Conservation (phyloP, 2,797 vertebrate species). For the Platalea minor region DNA sequence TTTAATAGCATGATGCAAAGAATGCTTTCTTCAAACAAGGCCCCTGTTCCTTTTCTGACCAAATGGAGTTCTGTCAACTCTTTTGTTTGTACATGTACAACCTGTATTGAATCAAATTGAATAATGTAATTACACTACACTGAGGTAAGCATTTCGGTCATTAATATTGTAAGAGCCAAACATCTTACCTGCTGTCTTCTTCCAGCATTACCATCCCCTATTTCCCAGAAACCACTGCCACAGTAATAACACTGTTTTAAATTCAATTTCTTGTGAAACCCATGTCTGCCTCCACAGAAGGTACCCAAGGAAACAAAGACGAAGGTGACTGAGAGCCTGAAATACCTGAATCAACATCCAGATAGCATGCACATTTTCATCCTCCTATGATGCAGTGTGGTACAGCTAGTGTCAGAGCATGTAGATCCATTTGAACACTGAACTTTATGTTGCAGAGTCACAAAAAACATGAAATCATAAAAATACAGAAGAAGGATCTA, state of each 20-base stretch:
- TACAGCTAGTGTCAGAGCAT: neutral
- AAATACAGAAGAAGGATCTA: neutral
- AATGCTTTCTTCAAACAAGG: conserved; percentile 38
- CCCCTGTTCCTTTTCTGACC: neutral
- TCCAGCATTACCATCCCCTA: neutral
- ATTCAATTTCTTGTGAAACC: neutral
- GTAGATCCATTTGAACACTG: neutral
- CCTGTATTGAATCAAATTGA: neutral
- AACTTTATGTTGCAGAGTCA: neutral
- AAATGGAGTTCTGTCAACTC: neutral
- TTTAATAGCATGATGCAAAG: conserved; percentile 58
- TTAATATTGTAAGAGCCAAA: neutral
- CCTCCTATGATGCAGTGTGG: neutral
- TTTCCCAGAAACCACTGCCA: neutral
- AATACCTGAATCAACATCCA: neutral
- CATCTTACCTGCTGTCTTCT: neutral
- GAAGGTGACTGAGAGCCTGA: neutral
- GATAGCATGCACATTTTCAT: neutral
- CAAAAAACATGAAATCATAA: neutral
- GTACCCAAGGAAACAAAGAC: neutral
- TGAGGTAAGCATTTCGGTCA: neutral
- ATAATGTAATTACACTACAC: neutral
- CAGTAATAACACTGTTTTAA: neutral
- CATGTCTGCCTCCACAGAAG: neutral
- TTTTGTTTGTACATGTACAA: neutral